A percentile compares a stretch with the other conserved stretches of the same genome.
These are phyloP conservation scores for Omphaloscelis lunosa DNA, from an alignment of 2,888 invertebrate species.

Conservation along the genomic window DNA sequence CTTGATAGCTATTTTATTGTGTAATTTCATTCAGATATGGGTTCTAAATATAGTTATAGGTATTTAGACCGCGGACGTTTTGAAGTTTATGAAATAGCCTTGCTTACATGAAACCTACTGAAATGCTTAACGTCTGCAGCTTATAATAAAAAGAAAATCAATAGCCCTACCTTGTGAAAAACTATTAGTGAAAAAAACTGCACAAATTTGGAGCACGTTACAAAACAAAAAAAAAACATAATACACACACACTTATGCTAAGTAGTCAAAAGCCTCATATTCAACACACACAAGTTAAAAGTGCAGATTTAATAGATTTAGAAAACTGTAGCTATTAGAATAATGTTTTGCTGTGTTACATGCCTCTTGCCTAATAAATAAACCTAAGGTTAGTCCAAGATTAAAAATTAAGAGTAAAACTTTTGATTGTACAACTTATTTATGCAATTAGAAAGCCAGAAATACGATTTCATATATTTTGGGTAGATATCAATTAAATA, in stretches of 20 bases:
- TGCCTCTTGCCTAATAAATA: neutral
- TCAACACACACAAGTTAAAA: too few species aligned
- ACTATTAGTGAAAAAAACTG: too few species aligned
- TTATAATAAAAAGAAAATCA: neutral
- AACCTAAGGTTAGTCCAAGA: too few species aligned
- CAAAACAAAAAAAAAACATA: too few species aligned
- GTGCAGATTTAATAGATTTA: neutral
- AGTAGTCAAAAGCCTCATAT: too few species aligned
- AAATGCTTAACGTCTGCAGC: neutral
- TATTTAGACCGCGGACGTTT: neutral
- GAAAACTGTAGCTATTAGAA: neutral
- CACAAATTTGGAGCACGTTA: too few species aligned
- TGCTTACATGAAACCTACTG: neutral
- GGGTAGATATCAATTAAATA: neutral
- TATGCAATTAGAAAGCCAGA: neutral
- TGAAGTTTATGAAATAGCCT: neutral
- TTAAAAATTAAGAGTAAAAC: fast-evolving
- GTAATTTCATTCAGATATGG: neutral
- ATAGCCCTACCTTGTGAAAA: neutral
- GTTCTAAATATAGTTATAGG: neutral
- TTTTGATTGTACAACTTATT: neutral
- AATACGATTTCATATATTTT: neutral
- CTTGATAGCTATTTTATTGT: neutral
- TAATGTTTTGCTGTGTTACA: too few species aligned
- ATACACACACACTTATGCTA: neutral